Evolutionary conservation across 2,888 invertebrate genomes (phyloP).

Genomic region (Ormia ochracea): DNA sequence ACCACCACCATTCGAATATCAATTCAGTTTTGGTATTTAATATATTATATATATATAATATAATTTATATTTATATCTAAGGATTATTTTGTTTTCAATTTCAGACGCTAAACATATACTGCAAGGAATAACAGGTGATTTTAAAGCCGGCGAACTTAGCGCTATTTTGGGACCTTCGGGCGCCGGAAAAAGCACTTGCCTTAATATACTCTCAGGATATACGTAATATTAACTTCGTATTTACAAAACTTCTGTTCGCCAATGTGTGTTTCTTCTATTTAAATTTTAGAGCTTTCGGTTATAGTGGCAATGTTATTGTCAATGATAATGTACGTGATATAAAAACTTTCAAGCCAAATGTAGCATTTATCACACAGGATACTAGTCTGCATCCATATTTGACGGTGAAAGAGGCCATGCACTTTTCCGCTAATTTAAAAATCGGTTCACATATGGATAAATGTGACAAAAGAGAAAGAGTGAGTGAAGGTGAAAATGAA

Average conservation of each 20-base stretch:
- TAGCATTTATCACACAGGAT: slow-evolving; percentile 94
- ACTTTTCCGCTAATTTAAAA: slow-evolving; percentile 91
- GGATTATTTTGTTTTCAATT: no score
- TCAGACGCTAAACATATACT: slow-evolving; percentile 81
- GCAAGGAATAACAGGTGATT: slow-evolving; percentile 81
- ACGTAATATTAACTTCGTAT: slow-evolving; percentile 81
- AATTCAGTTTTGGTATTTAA: no score
- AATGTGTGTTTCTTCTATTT: not conserved
- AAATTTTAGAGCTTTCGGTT: slow-evolving; percentile 69
- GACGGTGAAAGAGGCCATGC: slow-evolving; percentile 90
- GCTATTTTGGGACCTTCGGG: slow-evolving; percentile 95
- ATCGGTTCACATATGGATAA: slow-evolving; percentile 81
- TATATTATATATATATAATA: no score
- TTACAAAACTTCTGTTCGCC: not conserved
- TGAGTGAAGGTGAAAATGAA: slow-evolving; percentile 74
- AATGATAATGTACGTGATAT: slow-evolving; percentile 84
- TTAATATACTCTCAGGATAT: slow-evolving; percentile 93
- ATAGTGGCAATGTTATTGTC: slow-evolving; percentile 84
- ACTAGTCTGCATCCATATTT: slow-evolving; percentile 88
- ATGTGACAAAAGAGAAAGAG: slow-evolving; percentile 82
- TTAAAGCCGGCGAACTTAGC: slow-evolving; percentile 85
- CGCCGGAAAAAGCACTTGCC: slow-evolving; percentile 90
- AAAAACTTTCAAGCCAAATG: slow-evolving; percentile 83
- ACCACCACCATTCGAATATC: no score
- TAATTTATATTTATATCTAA: no score